Evolutionary conservation across 2,888 invertebrate genomes (phyloP).

Genomic region (Nomada goodeniana): DNA sequence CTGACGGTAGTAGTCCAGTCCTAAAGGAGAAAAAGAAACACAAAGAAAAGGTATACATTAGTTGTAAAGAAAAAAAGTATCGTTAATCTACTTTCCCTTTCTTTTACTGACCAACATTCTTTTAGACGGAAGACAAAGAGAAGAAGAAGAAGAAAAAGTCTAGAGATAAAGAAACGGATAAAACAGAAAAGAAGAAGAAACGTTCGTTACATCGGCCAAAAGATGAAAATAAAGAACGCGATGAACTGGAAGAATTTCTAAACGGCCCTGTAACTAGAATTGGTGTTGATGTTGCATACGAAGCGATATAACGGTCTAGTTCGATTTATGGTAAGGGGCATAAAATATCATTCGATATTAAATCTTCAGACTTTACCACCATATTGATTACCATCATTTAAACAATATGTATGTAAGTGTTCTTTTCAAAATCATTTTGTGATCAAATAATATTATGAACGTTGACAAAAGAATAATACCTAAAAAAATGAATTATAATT

Average conservation of each 20-base stretch:
- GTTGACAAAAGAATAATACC: too few relatives aligned
- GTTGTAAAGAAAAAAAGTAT: background rate
- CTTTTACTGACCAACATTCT: slow-evolving; percentile 24
- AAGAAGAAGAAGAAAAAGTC: slow-evolving; percentile 86
- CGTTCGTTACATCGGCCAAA: slow-evolving; percentile 82
- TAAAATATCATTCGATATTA: slow-evolving; percentile 30
- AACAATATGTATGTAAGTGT: slow-evolving; percentile 6
- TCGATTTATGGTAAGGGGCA: slow-evolving; percentile 35
- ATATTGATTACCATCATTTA: slow-evolving; percentile 36
- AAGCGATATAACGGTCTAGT: slow-evolving; percentile 85
- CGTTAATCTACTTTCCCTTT: background rate
- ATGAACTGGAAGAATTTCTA: slow-evolving; percentile 88
- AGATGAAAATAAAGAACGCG: slow-evolving; percentile 84
- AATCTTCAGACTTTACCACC: slow-evolving; percentile 22
- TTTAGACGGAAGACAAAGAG: slow-evolving; percentile 85
- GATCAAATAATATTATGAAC: slow-evolving; percentile 32
- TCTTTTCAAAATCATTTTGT: slow-evolving; percentile 36
- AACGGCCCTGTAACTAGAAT: slow-evolving; percentile 86
- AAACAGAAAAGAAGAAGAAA: slow-evolving; percentile 84
- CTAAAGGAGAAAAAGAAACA: slow-evolving; percentile 82
- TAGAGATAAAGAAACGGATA: slow-evolving; percentile 83
- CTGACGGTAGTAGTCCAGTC: slow-evolving; percentile 81
- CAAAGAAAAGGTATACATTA: slow-evolving; percentile 78
- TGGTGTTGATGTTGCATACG: slow-evolving; percentile 86
- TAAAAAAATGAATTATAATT: slow-evolving; percentile 42